These are phyloP conservation scores for Anoplophora glabripennis DNA, from an alignment of 1,140 invertebrate species.

Conservation along the genomic window DNA sequence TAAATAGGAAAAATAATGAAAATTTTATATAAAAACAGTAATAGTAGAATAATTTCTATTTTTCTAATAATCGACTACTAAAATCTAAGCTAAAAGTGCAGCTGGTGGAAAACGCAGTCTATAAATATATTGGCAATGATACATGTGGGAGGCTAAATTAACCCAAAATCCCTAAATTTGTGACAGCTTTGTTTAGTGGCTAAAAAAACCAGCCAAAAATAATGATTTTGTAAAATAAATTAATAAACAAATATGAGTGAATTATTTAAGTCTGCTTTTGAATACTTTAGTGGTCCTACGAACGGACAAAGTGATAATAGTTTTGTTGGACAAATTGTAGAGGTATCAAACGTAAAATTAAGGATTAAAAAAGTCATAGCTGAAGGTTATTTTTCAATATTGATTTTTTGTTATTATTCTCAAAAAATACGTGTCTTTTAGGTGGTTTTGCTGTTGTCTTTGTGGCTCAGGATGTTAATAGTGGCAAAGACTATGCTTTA, in stretches of 20 bases:
- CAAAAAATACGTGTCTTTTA: constrained; percentile 52
- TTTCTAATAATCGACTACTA: no score
- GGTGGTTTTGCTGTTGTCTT: constrained; percentile 95
- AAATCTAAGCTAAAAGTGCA: no score
- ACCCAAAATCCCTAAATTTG: no score
- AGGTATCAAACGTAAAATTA: constrained; percentile 85
- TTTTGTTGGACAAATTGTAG: constrained; percentile 86
- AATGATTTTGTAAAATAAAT: constrained; percentile 5
- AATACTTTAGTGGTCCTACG: constrained; percentile 69
- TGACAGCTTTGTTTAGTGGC: no score
- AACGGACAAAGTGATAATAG: constrained; percentile 70
- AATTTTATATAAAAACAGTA: no score
- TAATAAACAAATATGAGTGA: constrained; percentile 68
- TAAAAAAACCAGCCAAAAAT: neutral
- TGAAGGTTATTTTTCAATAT: constrained; percentile 68
- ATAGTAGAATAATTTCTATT: no score
- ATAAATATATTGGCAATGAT: no score
- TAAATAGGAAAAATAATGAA: no score
- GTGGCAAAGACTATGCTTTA: constrained; percentile 86
- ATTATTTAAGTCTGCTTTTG: constrained; percentile 84
- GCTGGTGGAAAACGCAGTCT: no score
- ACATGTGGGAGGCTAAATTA: no score
- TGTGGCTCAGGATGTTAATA: constrained; percentile 83
- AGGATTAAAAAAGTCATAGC: constrained; percentile 87
- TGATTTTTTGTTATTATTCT: constrained; percentile 32